Evolutionary conservation across 2,888 invertebrate species (phyloP).

Genomic region (Drosophila peninsularis): DNA sequence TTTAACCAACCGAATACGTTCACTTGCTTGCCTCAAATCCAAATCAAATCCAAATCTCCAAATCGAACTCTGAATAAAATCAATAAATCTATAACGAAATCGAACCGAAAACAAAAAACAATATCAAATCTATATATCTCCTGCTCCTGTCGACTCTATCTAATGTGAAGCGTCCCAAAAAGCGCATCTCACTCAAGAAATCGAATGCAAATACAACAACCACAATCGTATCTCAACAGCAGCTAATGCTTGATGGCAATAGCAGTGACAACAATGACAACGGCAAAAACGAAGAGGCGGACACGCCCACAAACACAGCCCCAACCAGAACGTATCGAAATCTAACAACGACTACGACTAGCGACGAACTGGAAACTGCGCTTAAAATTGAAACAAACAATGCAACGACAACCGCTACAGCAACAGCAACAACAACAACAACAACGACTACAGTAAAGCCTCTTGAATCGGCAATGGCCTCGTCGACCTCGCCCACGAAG

Average conservation of each 20-base stretch:
- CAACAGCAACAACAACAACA: slow-evolving; percentile 46
- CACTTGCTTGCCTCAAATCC: slow-evolving; percentile 51
- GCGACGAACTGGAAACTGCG: slow-evolving; percentile 75
- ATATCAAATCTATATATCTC: slow-evolving; percentile 23
- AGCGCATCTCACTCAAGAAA: slow-evolving; percentile 82
- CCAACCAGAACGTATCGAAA: slow-evolving; percentile 24
- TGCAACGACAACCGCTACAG: slow-evolving; percentile 44
- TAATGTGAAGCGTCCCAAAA: slow-evolving; percentile 79
- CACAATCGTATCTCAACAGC: slow-evolving; percentile 82
- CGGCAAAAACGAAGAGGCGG: slow-evolving; percentile 36
- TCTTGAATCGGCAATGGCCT: slow-evolving; percentile 66
- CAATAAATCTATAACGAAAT: slow-evolving; percentile 24
- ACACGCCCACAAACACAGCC: slow-evolving; percentile 54
- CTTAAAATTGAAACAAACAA: slow-evolving; percentile 80
- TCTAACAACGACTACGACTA: slow-evolving; percentile 57
- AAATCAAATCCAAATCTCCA: slow-evolving; percentile 22
- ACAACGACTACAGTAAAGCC: slow-evolving; percentile 54
- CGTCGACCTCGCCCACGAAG: slow-evolving; percentile 78
- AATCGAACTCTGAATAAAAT: slow-evolving; percentile 12
- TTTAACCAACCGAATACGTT: slow-evolving; percentile 48
- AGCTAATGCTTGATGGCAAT: slow-evolving; percentile 68
- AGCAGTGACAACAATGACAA: slow-evolving; percentile 46
- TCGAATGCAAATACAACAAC: slow-evolving; percentile 74
- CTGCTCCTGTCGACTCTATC: slow-evolving; percentile 59
- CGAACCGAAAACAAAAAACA: slow-evolving; percentile 23